Conservation (phyloP, 2,797 vertebrate species). For the Tauraco hartlaubi region DNA sequence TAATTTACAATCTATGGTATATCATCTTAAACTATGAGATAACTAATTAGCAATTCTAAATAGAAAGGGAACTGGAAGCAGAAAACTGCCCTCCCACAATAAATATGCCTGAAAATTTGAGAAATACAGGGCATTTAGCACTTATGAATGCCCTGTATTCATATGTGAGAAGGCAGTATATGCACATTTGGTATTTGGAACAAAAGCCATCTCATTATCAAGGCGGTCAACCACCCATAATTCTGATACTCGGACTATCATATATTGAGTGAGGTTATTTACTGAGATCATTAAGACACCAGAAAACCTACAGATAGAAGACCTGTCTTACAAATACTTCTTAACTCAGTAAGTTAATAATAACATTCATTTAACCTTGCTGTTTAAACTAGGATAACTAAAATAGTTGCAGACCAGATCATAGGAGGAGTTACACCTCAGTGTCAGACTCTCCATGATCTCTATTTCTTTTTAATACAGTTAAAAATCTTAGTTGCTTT, state of each 20-base stretch:
- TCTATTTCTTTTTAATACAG: background rate
- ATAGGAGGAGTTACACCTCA: background rate
- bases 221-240: background rate
- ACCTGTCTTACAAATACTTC: background rate
- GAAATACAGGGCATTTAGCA: background rate
- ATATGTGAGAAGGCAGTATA: background rate
- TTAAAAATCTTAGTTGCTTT: background rate
- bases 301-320: background rate
- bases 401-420: background rate
- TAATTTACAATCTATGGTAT: slow-evolving; percentile 13
- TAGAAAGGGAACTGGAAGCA: slow-evolving; percentile 17
- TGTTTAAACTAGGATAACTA: background rate
- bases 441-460: background rate
- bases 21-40: slow-evolving; percentile 28
- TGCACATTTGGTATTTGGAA: slow-evolving; percentile 4
- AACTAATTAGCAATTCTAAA: slow-evolving; percentile 49
- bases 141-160: background rate
- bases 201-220: background rate
- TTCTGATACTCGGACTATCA: background rate
- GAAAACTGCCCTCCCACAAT: slow-evolving; percentile 36
- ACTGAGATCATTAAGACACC: background rate
- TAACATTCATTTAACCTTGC: background rate
- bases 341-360: background rate
- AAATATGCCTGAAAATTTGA: slow-evolving; percentile 38
- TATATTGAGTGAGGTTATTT: background rate